These are phyloP conservation scores for Alligator sinensis DNA, from an alignment of 2,113 vertebrate species.

Conservation along the genomic window DNA sequence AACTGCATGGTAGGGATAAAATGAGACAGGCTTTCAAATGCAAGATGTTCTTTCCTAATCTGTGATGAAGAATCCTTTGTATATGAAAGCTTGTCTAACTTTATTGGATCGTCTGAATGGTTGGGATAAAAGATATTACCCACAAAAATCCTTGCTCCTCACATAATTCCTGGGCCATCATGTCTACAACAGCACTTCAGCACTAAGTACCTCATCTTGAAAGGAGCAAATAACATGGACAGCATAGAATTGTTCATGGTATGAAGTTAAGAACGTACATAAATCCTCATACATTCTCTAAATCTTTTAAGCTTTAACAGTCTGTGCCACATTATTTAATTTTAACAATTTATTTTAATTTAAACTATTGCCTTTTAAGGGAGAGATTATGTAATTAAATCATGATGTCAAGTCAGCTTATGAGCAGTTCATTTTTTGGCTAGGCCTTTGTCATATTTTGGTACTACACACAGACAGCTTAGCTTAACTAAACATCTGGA, in stretches of 20 bases:
- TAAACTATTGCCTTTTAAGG: not conserved
- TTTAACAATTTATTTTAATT: not conserved
- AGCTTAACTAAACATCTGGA: slow-evolving; percentile 68
- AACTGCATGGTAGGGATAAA: too few relatives aligned
- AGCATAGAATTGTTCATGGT: not conserved
- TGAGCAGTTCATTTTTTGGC: slow-evolving; percentile 20
- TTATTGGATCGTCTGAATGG: too few relatives aligned
- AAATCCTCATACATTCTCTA: not conserved
- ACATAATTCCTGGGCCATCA: too few relatives aligned
- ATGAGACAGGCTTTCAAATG: too few relatives aligned
- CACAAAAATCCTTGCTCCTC: too few relatives aligned
- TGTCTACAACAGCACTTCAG: too few relatives aligned
- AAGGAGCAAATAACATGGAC: too few relatives aligned
- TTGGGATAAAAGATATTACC: too few relatives aligned
- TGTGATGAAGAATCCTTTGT: too few relatives aligned
- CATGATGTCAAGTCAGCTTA: not conserved
- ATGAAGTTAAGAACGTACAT: not conserved
- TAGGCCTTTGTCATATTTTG: slow-evolving; percentile 29
- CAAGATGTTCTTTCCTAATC: too few relatives aligned
- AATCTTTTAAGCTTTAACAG: not conserved
- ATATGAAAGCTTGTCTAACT: too few relatives aligned
- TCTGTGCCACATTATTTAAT: not conserved
- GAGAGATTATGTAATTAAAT: not conserved
- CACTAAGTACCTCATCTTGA: too few relatives aligned
- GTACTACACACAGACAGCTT: slow-evolving; percentile 30